Evolutionary conservation across 2,113 vertebrate genomes (phyloP).

Genomic region (Entelurus aequoreus): DNA sequence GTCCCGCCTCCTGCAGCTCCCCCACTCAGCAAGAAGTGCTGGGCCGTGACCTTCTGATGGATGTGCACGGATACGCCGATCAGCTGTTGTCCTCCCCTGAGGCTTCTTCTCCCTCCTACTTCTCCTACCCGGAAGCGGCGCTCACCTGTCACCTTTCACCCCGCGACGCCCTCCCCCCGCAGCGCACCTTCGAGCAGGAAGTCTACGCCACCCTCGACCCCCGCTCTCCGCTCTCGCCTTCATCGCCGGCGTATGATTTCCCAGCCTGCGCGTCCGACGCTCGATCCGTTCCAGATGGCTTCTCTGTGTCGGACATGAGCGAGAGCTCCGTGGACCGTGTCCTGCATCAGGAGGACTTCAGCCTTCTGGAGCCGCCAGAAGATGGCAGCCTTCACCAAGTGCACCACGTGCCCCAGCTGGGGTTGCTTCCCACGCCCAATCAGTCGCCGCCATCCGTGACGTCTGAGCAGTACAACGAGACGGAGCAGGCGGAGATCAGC

Average conservation of each 20-base stretch:
- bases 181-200: constrained; percentile 33
- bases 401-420: constrained; percentile 27
- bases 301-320: constrained; percentile 28
- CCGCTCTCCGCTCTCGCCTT: constrained; percentile 25
- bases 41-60: constrained; percentile 46
- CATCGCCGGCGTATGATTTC: constrained; percentile 43
- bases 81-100: constrained; percentile 49
- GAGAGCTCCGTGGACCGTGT: constrained; percentile 40
- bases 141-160: constrained; percentile 39
- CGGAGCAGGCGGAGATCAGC: constrained; percentile 66
- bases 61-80: constrained; percentile 42
- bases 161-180: constrained; percentile 15
- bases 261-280: constrained; percentile 33
- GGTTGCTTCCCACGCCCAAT: constrained; percentile 37
- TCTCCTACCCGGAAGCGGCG: constrained; percentile 27
- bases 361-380: constrained; percentile 36
- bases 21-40: constrained; percentile 43
- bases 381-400: constrained; percentile 30
- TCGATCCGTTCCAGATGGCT: constrained; percentile 64
- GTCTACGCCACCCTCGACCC: not conserved
- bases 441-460: constrained; percentile 27
- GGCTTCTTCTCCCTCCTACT: constrained; percentile 47
- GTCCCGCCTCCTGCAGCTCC: constrained; percentile 59
- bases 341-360: constrained; percentile 57
- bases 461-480: constrained; percentile 44